A percentile compares a stretch with the other conserved stretches of the same genome.
Conservation (phyloP, 2,113 vertebrate genomes). For the Redunca redunca region DNA sequence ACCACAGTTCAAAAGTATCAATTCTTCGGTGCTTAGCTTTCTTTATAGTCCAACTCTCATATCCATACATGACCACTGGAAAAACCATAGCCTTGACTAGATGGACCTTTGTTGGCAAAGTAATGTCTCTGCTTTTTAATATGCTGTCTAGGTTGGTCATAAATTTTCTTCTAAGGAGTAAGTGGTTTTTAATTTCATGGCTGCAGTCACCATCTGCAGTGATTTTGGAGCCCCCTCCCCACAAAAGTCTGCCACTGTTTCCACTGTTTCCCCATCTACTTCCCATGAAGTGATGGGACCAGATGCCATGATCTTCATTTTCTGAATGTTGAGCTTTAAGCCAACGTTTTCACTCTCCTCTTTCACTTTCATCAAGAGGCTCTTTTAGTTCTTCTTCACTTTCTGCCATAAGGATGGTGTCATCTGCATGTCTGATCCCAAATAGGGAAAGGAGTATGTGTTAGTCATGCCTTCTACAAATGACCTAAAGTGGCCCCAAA, state of each 20-base stretch:
- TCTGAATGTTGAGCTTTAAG: neutral
- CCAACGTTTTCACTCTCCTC: neutral
- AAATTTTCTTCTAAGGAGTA: neutral
- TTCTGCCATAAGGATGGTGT: neutral
- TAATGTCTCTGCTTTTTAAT: neutral
- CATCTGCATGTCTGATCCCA: neutral
- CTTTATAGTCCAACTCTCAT: neutral
- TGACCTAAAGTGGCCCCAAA: neutral
- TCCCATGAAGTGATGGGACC: neutral
- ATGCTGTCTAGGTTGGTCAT: neutral
- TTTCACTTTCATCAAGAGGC: neutral
- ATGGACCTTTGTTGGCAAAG: neutral
- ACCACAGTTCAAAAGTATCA: neutral
- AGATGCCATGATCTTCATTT: neutral
- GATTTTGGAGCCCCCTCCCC: neutral
- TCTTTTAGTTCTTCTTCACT: fast-evolving
- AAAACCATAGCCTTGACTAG: neutral
- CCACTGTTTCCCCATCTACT: neutral
- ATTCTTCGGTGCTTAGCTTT: fast-evolving
- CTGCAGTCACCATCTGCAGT: neutral
- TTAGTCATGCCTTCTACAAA: neutral
- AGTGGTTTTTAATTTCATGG: neutral
- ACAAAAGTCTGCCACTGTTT: neutral
- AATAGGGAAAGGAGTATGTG: neutral
- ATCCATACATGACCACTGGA: neutral